These are phyloP conservation scores for Lasius fuliginosus DNA, from an alignment of 2,888 invertebrate genomes.

Conservation along the genomic window DNA sequence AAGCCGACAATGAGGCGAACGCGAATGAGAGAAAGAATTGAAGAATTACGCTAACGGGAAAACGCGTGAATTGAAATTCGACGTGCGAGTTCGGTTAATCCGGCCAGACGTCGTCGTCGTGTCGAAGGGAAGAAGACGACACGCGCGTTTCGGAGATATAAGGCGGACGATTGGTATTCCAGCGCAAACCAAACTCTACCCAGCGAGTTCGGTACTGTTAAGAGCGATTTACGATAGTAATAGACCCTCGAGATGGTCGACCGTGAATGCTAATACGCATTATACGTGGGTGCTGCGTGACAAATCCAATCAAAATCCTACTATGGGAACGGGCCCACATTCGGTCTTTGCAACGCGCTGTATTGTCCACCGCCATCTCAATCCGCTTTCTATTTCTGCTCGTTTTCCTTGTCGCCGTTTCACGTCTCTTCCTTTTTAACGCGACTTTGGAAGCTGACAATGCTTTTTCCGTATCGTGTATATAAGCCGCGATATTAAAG, in stretches of 20 bases:
- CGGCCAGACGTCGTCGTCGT: conserved; percentile 20
- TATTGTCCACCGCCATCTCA: conserved; percentile 66
- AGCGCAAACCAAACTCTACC: conserved; percentile 53
- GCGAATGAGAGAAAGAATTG: conserved; percentile 37
- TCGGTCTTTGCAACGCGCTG: conserved; percentile 67
- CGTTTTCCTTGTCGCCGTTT: background rate
- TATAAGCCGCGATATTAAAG: background rate
- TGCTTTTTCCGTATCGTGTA: conserved; percentile 9
- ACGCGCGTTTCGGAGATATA: conserved; percentile 27
- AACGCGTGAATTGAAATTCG: conserved; percentile 71
- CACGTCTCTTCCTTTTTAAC: conserved; percentile 7
- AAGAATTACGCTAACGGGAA: conserved; percentile 62
- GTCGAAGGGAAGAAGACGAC: conserved; percentile 33
- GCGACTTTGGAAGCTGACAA: conserved; percentile 19
- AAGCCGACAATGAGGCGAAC: conserved; percentile 42
- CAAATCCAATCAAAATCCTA: conserved; percentile 84
- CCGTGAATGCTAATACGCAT: conserved; percentile 78
- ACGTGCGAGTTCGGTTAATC: conserved; percentile 49
- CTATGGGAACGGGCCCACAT: conserved; percentile 65
- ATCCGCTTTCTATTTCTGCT: conserved; percentile 54
- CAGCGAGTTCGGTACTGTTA: conserved; percentile 64
- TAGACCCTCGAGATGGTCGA: conserved; percentile 66
- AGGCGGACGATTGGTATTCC: conserved; percentile 65
- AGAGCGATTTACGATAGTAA: conserved; percentile 79
- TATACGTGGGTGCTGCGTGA: conserved; percentile 82